Evolutionary conservation across 1,140 invertebrate genomes (phyloP), one percentile per base, ranked within the genome.

Genomic region (Sweltsa coloradensis): DNA sequence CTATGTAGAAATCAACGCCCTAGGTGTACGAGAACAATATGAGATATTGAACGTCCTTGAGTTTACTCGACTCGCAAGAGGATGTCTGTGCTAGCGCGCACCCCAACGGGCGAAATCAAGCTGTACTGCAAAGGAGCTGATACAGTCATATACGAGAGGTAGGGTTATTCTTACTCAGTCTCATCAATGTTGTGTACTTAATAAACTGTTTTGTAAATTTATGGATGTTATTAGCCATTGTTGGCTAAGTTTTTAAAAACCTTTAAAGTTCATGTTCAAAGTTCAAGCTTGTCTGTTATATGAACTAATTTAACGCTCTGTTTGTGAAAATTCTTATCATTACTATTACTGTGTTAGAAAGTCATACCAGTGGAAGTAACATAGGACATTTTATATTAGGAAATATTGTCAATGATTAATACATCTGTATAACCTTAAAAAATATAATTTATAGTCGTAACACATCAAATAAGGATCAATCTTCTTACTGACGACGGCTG

Each of bases 31-130:
- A 47, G 68, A 84, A 61, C 75, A 74, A 36, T 97, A 89, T 69
- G 78, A 92, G 65, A 79, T 99, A 43, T 72, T 99, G n/a, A 92
- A 97, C 71, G 91, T 98, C 0, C 75, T 99, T 40, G 96, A 98
- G 63, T 99, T 99, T 67, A 97, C 89, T 0, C 93, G 89, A 71
- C 82, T 3, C 68, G 94, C 25, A 97, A 97, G 65, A 68, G 94
- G 50, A 97, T 97, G 93, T 93, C 90, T 9, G 83, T 96, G 1
- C 80, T 97, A 53, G 82, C 93, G 4, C 72, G 76, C 41, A 80
- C 80, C 22, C 84, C 88, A 0, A 66, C 78, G n/a, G 85, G 81
- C 52, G 73, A 81, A 56, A 87, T 96, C 41, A 82, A 89, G 63
- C 63, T 97, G 11, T 91, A 82, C 62, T 93, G 89, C 62, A 97